phyloP scores from a whole-genome alignment of 2,888 invertebrate species.

The Abscondita cerata region DNA sequence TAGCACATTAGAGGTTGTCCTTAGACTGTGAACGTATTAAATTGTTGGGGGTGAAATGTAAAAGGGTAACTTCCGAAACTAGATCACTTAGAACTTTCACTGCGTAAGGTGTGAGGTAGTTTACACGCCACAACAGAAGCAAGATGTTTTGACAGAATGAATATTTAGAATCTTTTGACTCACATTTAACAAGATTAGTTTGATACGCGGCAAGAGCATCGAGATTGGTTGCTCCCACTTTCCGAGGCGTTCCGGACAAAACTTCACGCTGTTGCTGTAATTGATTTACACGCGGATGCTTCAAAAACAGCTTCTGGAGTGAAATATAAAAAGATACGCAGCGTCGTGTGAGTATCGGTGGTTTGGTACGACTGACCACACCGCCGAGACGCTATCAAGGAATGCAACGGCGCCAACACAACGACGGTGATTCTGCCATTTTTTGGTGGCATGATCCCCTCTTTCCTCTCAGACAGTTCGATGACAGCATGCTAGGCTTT shows the following conservation, averaged over 20 bases:
- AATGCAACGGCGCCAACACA: slow-evolving; percentile 58
- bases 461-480: slow-evolving; percentile 47
- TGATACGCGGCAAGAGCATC: slow-evolving; percentile 58
- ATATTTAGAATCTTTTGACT: slow-evolving; percentile 58
- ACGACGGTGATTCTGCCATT: slow-evolving; percentile 52
- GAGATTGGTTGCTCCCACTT: slow-evolving; percentile 61
- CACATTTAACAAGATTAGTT: slow-evolving; percentile 58
- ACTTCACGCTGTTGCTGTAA: slow-evolving; percentile 64
- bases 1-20: slow-evolving; percentile 21
- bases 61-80: slow-evolving; percentile 34
- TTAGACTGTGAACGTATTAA: slow-evolving; percentile 29
- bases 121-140: slow-evolving; percentile 50
- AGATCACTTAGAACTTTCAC: slow-evolving; percentile 37
- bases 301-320: slow-evolving; percentile 32
- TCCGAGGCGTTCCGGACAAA: slow-evolving; percentile 56
- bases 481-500: slow-evolving; percentile 56
- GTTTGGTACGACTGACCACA: slow-evolving; percentile 64
- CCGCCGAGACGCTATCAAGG: slow-evolving; percentile 66
- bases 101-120: slow-evolving; percentile 40
- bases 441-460: slow-evolving; percentile 49
- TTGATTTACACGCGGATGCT: slow-evolving; percentile 62
- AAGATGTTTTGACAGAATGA: slow-evolving; percentile 60
- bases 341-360: slow-evolving; percentile 46
- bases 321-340: slow-evolving; percentile 35
- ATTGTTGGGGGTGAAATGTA: slow-evolving; percentile 28